Base-by-base conservation (phyloP, 2,113 vertebrate genomes). In the Ameiurus melas region DNA sequence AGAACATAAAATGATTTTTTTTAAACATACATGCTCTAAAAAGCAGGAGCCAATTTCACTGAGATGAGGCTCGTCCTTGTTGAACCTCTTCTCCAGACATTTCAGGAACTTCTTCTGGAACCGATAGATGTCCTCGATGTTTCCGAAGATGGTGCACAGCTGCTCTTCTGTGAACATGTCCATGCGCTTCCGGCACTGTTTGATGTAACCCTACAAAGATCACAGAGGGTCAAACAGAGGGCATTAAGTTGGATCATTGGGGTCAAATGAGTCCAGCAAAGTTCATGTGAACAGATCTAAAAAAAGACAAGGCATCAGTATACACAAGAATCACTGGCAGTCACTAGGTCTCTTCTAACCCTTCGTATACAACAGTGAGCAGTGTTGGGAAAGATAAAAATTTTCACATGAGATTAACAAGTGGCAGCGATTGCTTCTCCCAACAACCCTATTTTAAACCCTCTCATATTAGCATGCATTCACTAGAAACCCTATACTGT, bases 151-250 rank as follows among this genome's bases (percentile, higher is more conserved):
- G 92, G 96, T 97, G n/a, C 94, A 96, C 58, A 99, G 95, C 93
- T 99, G 97, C 43, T 99, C 97, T 7, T 99, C 97, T 0, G 93
- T 97, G 92, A 99, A 99, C 98, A 99, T 99, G 92, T 99, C 97
- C 0, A 96, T 96, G 84, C 98, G 95, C 92, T 96, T 97, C 85
- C 97, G 97, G 87, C 98, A 99, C 93, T 99, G 98, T 90, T 97
- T 96, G 90, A 99, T 96, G 90, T 99, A 99, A 68, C 98, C 98
- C 98, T 99, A 85, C 1, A 19, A 25, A 43, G 82, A 78, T 43
- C 5, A 64, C 20, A 55, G 30, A n/a, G 19, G 53, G 68, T 39
- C 84, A 85, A 58, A 75, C 6, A 25, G 9, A 33, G 85, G 85
- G 68, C 77, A 81, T 62, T 68, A 68, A 10, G 3, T 57, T 86